These are phyloP conservation scores for Aphodius sticticus DNA, from an alignment of 2,888 invertebrate genomes.

Conservation along the genomic window DNA sequence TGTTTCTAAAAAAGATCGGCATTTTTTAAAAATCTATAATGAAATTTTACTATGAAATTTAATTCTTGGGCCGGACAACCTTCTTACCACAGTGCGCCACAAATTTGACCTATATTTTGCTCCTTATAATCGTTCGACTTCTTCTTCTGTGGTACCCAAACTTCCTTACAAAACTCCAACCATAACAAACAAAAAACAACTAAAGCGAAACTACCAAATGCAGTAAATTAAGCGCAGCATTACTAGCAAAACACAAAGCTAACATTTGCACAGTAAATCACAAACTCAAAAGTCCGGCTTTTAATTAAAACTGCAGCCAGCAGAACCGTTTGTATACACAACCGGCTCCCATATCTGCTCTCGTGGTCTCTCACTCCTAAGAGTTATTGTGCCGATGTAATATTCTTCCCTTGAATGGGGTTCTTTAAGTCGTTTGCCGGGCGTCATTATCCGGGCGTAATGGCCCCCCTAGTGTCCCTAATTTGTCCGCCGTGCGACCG, in stretches of 20 bases:
- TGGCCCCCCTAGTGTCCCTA: conserved; percentile 20
- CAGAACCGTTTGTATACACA: background rate
- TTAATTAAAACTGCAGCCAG: conserved; percentile 4
- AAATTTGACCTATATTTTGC: too few relatives aligned
- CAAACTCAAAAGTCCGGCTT: background rate
- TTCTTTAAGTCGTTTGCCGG: conserved; percentile 7
- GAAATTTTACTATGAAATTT: too few relatives aligned
- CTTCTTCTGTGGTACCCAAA: too few relatives aligned
- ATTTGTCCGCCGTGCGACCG: conserved; percentile 17
- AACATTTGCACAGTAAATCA: background rate
- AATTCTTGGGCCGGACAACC: too few relatives aligned
- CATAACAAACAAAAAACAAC: too few relatives aligned
- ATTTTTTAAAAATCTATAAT: too few relatives aligned
- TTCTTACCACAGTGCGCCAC: too few relatives aligned
- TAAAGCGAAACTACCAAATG: background rate
- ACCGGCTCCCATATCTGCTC: background rate
- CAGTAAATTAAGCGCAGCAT: background rate
- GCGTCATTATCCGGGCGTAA: conserved; percentile 20
- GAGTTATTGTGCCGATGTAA: background rate
- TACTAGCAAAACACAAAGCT: background rate
- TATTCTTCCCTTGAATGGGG: background rate
- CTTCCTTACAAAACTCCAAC: too few relatives aligned
- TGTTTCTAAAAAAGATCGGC: too few relatives aligned
- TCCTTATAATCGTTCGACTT: too few relatives aligned
- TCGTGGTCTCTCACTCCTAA: background rate